Conservation (phyloP, 1,140 invertebrate species). For the Drosophila leontia region DNA sequence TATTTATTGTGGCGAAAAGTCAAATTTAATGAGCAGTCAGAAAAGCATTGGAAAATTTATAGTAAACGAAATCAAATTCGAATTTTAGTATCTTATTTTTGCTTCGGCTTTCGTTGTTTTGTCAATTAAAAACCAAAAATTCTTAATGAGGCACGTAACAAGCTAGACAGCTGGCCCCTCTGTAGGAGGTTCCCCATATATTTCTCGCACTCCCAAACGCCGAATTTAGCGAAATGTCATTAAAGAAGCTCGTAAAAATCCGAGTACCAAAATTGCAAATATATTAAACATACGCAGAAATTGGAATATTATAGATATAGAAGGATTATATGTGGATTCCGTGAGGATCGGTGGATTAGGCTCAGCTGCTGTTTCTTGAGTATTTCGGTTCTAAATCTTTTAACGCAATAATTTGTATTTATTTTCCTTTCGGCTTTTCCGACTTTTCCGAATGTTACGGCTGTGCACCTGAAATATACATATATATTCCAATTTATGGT, state of each 20-base stretch:
- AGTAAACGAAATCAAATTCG: constrained; percentile 37
- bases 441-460: not conserved
- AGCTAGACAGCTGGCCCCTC: constrained; percentile 31
- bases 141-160: constrained; percentile 82
- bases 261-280: constrained; percentile 43
- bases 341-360: constrained; percentile 36
- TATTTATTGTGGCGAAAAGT: constrained; percentile 27
- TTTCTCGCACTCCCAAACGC: constrained; percentile 21
- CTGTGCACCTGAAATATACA: constrained; percentile 18
- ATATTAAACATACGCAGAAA: constrained; percentile 32
- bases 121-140: constrained; percentile 79
- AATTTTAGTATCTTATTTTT: constrained; percentile 29
- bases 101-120: constrained; percentile 32
- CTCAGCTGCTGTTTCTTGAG: constrained; percentile 4
- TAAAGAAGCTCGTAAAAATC: constrained; percentile 73
- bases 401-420: constrained; percentile 38
- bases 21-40: constrained; percentile 35
- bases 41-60: constrained; percentile 47
- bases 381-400: constrained; percentile 52
- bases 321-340: constrained; percentile 34
- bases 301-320: constrained; percentile 33
- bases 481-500: constrained; percentile 56
- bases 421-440: constrained; percentile 21
- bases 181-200: not conserved
- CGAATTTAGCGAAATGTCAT: constrained; percentile 72